These are phyloP conservation scores for Polypedilum vanderplanki DNA, from an alignment of 1,140 invertebrate genomes.

Conservation along the genomic window DNA sequence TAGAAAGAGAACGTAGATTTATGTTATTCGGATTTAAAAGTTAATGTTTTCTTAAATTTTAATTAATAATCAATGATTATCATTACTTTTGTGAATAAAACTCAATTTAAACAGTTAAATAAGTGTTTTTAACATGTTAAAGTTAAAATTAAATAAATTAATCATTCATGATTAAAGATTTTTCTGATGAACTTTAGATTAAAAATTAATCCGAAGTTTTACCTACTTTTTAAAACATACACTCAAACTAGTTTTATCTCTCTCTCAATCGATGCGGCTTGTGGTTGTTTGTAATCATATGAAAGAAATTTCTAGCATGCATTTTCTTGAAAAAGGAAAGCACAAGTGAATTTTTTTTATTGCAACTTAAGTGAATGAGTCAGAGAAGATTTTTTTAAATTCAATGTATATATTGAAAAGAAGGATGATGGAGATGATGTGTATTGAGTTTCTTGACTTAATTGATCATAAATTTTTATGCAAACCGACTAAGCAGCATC, in stretches of 20 bases:
- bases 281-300: background rate
- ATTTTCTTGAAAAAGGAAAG: conserved; percentile 19
- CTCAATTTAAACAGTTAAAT: background rate
- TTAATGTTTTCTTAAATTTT: background rate
- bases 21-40: background rate
- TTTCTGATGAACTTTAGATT: background rate
- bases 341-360: background rate
- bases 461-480: too few species aligned
- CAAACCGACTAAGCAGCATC: background rate
- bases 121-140: too few species aligned
- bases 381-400: background rate
- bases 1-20: background rate
- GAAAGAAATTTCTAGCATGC: conserved; percentile 5
- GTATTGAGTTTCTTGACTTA: background rate
- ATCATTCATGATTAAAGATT: background rate
- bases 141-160: background rate
- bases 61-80: background rate
- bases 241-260: background rate
- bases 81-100: background rate
- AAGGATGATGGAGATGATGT: background rate
- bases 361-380: background rate
- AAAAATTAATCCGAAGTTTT: background rate
- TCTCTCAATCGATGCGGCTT: background rate
- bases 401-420: background rate
- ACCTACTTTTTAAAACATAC: background rate